These are phyloP conservation scores for Smutsia gigantea DNA, from an alignment of 2,797 vertebrate genomes.

Conservation along the genomic window DNA sequence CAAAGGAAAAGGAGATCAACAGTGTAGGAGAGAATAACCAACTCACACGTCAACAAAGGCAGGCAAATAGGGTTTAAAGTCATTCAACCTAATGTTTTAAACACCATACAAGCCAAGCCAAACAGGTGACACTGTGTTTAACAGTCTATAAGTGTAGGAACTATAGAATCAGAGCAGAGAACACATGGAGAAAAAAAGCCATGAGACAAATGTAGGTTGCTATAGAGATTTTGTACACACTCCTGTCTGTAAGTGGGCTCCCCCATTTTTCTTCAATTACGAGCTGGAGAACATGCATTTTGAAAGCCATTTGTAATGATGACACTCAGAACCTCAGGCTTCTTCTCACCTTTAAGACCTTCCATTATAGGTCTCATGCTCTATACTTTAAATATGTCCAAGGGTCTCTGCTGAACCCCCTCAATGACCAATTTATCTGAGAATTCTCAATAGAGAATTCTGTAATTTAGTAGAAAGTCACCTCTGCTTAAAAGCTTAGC, in stretches of 20 bases:
- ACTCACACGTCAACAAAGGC: background rate
- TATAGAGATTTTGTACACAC: background rate
- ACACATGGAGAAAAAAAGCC: background rate
- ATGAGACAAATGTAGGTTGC: background rate
- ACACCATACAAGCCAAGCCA: background rate
- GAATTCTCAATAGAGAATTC: constrained; percentile 10
- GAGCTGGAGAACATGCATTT: background rate
- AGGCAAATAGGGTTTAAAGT: background rate
- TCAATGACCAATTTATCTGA: background rate
- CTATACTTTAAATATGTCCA: background rate
- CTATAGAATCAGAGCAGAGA: background rate
- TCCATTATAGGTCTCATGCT: background rate
- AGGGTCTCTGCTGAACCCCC: background rate
- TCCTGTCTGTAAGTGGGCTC: background rate
- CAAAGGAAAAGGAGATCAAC: background rate
- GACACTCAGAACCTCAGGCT: background rate
- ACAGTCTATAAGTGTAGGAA: background rate
- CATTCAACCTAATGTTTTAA: background rate
- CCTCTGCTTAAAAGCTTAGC: background rate
- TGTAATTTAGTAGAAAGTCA: background rate
- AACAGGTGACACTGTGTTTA: background rate
- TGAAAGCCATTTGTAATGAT: background rate
- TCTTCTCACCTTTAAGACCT: constrained; percentile 1
- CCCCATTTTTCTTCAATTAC: background rate
- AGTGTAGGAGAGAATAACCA: background rate